Evolutionary conservation across 2,113 vertebrate species (phyloP), one percentile per base, ranked within the genome.

Genomic region (Manacus vitellinus): DNA sequence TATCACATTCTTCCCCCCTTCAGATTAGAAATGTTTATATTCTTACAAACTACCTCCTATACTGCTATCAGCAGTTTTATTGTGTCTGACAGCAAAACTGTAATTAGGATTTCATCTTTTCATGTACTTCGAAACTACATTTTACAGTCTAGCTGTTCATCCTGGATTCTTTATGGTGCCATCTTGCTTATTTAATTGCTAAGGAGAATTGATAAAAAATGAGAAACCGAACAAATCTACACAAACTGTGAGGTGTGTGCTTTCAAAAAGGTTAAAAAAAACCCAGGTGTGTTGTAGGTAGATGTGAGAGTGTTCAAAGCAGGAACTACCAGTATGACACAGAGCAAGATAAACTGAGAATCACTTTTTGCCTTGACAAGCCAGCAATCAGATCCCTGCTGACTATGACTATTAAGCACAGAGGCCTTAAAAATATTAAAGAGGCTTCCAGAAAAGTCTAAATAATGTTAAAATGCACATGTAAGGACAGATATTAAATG

Each of bases 191-290:
- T 81, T 88, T 84, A 63, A n/a, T 66, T 58, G 11, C 41, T 44
- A 12, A 4, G 14, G 21, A 89, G 41, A 77, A 65, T 1, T 59
- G 24, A 65, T 2, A 74, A 56, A 35, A 39, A 81, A 35, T 24
- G 4, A 78, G 51, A 59, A 83, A 80, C 7, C 0, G 0, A 68
- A 28, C 10, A 59, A 58, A 9, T n/a, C 59, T 65, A 51, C 39
- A 39, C 22, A 20, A 81, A 37, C 11, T 43, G 15, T 7, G 7
- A 77, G 17, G 49, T 9, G 2, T 25, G 10, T 16, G 10, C 31
- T 84, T 86, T 46, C 33, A 80, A 13, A 22, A 17, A 43, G 12
- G 21, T 63, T 21, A 59, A 79, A 63, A 14, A 14, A 33, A 47
- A 8, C 14, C 6, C 12, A 58, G 2, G 5, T n/a, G 3, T 35